phyloP scores from a whole-genome alignment of 2,113 vertebrate species.

The Eretmochelys imbricata region DNA sequence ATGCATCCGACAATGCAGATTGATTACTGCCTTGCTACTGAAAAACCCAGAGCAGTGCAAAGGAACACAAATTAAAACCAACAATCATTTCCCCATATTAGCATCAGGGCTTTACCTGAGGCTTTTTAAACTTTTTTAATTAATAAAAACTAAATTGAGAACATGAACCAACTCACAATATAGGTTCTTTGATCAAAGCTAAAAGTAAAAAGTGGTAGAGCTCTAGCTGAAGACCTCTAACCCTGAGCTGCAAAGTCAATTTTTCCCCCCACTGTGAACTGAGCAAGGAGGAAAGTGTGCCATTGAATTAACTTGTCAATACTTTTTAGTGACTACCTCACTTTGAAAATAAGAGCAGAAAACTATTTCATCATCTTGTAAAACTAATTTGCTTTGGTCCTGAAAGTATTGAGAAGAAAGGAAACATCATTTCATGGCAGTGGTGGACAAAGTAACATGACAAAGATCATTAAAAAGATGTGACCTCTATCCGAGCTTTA shows the following conservation, averaged over 20 bases:
- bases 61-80: neutral
- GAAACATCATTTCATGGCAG: neutral
- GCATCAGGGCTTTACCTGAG: neutral
- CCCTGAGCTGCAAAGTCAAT: constrained; percentile 1
- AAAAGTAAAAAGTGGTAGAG: neutral
- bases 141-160: constrained; percentile 28
- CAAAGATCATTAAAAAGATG: neutral
- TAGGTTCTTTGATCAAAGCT: constrained; percentile 16
- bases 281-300: neutral
- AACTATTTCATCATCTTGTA: neutral
- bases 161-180: neutral
- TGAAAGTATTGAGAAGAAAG: neutral
- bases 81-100: constrained; percentile 13
- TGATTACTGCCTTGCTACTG: neutral
- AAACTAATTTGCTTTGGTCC: neutral
- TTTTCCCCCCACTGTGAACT: neutral
- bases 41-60: neutral
- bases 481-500: neutral
- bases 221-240: constrained; percentile 9
- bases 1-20: neutral
- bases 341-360: neutral
- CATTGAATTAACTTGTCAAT: neutral
- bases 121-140: constrained; percentile 39
- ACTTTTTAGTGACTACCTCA: constrained; percentile 1
- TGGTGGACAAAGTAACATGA: neutral